Percentiles rank a stretch among this genome's conserved stretches.
These are phyloP conservation scores for Cylloceria caligata DNA, from an alignment of 2,888 invertebrate genomes.

Conservation along the genomic window DNA sequence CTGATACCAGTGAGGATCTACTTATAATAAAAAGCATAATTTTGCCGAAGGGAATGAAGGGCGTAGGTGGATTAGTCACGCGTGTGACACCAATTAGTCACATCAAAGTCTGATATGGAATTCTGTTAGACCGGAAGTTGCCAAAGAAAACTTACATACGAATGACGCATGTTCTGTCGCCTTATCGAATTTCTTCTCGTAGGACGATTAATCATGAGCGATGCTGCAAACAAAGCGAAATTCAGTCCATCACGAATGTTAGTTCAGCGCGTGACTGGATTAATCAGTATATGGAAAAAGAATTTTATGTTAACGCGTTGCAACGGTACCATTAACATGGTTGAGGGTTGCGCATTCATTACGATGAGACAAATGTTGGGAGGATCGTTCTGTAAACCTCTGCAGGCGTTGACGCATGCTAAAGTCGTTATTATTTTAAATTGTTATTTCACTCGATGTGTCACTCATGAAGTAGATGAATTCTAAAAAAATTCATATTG, in stretches of 20 bases:
- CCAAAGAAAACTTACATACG: not conserved
- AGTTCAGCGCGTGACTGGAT: not conserved
- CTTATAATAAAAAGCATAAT: not conserved
- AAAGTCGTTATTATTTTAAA: not conserved
- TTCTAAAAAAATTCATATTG: not conserved
- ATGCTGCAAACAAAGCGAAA: slow-evolving; percentile 3
- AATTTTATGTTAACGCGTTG: not conserved
- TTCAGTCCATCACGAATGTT: not conserved
- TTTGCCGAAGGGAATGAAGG: not conserved
- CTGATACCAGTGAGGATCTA: not conserved
- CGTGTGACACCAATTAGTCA: not conserved
- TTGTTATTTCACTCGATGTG: not conserved
- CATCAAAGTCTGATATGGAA: not conserved
- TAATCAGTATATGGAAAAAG: not conserved
- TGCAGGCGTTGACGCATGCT: not conserved
- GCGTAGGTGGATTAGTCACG: not conserved
- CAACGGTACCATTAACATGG: not conserved
- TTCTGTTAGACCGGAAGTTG: not conserved
- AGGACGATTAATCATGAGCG: not conserved
- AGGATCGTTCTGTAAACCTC: not conserved
- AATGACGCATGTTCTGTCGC: slow-evolving; percentile 19
- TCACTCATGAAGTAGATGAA: not conserved
- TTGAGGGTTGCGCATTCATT: too few relatives aligned
- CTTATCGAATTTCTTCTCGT: slow-evolving; percentile 1
- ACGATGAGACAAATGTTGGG: not conserved